These are phyloP conservation scores for Eulemur rufifrons DNA, from an alignment of 2,113 vertebrate species.

Conservation along the genomic window DNA sequence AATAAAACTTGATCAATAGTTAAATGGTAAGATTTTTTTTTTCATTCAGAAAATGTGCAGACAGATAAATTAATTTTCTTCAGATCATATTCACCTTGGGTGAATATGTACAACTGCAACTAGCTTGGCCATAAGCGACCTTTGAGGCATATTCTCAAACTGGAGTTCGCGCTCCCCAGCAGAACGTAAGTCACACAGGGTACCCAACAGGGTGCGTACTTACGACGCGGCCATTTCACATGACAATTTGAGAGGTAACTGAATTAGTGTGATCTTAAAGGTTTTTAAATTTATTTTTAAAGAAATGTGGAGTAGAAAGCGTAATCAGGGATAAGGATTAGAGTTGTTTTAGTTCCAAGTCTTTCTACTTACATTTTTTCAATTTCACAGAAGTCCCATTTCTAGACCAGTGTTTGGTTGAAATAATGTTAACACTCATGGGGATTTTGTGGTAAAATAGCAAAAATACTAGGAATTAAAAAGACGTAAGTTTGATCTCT, in stretches of 20 bases:
- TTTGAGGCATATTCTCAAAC: neutral
- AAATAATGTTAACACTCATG: neutral
- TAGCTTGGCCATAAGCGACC: neutral
- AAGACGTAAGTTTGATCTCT: neutral
- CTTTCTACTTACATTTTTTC: neutral
- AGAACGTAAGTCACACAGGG: no score
- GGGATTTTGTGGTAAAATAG: neutral
- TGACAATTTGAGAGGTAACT: neutral
- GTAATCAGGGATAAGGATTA: neutral
- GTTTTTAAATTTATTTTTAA: neutral
- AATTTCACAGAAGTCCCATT: neutral
- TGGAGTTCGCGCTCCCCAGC: fast-evolving
- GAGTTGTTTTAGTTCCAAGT: neutral
- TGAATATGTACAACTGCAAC: neutral
- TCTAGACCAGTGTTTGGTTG: neutral
- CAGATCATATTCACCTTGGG: neutral
- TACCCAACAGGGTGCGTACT: neutral
- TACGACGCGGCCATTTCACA: neutral
- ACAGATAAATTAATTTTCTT: neutral
- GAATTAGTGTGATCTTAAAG: neutral
- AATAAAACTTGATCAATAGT: conserved; percentile 14
- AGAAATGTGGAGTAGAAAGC: neutral
- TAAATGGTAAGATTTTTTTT: neutral
- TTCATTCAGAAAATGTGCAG: conserved; percentile 3
- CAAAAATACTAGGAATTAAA: neutral